Evolutionary conservation across 2,113 vertebrate genomes (phyloP).

Genomic region (Euleptes europaea): DNA sequence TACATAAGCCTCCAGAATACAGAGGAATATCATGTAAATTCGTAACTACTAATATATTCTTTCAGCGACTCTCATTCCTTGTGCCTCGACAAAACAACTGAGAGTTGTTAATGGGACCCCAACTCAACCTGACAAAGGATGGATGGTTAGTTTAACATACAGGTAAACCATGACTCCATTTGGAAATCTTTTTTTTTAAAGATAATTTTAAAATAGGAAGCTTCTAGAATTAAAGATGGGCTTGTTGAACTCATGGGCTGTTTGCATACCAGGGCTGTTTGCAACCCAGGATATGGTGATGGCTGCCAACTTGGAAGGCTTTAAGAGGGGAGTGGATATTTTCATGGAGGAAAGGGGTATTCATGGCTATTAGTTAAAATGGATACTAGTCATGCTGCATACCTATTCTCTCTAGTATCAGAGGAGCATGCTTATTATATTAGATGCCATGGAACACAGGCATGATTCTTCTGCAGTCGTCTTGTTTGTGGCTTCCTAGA

Average conservation of each 20-base stretch:
- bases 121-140: slow-evolving; percentile 87
- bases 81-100: slow-evolving; percentile 79
- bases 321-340: too few species aligned
- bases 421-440: too few species aligned
- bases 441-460: too few species aligned
- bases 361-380: too few species aligned
- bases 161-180: slow-evolving; percentile 78
- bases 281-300: too few species aligned
- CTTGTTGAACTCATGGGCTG: not conserved
- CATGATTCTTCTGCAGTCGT: too few species aligned
- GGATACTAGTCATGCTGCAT: too few species aligned
- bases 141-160: slow-evolving; percentile 98
- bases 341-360: too few species aligned
- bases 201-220: not conserved
- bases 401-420: too few species aligned
- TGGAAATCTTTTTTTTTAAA: not conserved
- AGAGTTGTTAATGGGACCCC: slow-evolving; percentile 93
- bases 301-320: too few species aligned
- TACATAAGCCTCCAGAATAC: not conserved
- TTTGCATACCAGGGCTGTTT: not conserved
- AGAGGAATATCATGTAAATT: not conserved
- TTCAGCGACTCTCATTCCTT: slow-evolving; percentile 79
- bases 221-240: not conserved
- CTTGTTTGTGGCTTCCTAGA: too few species aligned
- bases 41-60: slow-evolving; percentile 23